phyloP scores from a whole-genome alignment of 2,888 invertebrate species.

The Acanthoscelides obtectus region DNA sequence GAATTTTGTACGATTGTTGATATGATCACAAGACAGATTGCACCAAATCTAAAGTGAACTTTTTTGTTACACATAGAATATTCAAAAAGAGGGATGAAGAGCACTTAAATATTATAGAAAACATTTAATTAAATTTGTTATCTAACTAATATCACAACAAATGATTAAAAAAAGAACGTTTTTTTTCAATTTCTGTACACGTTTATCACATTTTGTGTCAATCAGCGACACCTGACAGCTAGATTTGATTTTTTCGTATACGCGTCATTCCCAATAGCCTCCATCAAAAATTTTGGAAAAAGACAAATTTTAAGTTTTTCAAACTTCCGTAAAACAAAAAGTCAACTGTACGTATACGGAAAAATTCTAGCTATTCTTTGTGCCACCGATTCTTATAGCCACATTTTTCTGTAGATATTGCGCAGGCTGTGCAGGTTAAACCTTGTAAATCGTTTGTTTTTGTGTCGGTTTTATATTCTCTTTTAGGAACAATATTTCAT shows the following conservation, averaged over 20 bases:
- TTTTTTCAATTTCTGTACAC: slow-evolving; percentile 20
- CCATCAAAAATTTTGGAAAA: neutral
- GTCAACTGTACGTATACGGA: neutral
- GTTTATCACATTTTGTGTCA: slow-evolving; percentile 6
- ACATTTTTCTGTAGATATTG: neutral
- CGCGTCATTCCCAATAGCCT: slow-evolving; percentile 8
- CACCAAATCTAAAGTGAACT: neutral
- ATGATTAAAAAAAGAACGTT: slow-evolving; percentile 15
- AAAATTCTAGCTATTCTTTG: neutral
- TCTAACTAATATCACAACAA: slow-evolving; percentile 32
- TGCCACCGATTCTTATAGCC: neutral
- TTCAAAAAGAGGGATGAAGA: neutral
- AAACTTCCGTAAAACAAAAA: neutral
- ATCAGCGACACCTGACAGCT: slow-evolving; percentile 18
- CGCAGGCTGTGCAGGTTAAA: neutral
- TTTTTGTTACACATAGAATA: neutral
- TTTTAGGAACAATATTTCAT: neutral
- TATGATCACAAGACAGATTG: neutral
- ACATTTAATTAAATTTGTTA: slow-evolving; percentile 17
- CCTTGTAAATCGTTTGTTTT: neutral
- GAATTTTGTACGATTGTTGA: neutral
- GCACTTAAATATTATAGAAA: slow-evolving; percentile 5
- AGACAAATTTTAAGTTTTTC: neutral
- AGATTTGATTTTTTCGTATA: slow-evolving; percentile 17
- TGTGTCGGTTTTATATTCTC: neutral